Percentiles rank a stretch among this genome's conserved stretches.
phyloP scores from a whole-genome alignment of 2,888 invertebrate genomes.

The Griposia aprilina region DNA sequence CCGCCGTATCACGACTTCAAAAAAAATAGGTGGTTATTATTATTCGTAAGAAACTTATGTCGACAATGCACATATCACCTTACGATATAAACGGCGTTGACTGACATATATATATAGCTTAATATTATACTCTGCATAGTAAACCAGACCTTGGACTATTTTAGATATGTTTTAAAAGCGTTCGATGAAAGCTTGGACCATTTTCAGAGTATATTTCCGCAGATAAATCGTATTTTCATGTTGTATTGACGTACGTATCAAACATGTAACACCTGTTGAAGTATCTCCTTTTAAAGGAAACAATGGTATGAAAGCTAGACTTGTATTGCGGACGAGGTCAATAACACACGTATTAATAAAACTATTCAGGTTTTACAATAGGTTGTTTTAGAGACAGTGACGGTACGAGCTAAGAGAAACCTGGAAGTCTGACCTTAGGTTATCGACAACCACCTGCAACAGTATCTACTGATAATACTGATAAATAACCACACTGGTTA shows the following conservation, averaged over 20 bases:
- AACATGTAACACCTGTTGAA: too few relatives aligned
- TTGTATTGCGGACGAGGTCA: constrained; percentile 31
- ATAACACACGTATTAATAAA: constrained; percentile 22
- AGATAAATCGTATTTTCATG: constrained; percentile 8
- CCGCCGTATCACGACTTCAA: too few relatives aligned
- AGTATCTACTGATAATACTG: neutral
- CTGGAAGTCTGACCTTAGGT: constrained; percentile 3
- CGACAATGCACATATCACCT: neutral
- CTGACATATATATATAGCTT: constrained; percentile 13
- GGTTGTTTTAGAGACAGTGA: constrained; percentile 12
- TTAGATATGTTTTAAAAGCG: constrained; percentile 48
- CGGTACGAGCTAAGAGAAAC: neutral
- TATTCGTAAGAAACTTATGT: too few relatives aligned
- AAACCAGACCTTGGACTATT: constrained; percentile 46
- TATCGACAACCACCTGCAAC: neutral
- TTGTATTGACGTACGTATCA: neutral
- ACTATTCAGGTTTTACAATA: constrained; percentile 15
- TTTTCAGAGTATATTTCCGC: constrained; percentile 25
- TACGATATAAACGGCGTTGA: constrained; percentile 21
- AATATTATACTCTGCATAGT: constrained; percentile 23
- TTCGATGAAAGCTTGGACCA: constrained; percentile 37
- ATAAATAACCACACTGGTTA: neutral
- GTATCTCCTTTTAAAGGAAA: constrained; percentile 30
- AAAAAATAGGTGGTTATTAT: too few relatives aligned
- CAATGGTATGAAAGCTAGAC: constrained; percentile 35